Evolutionary conservation across 2,113 vertebrate species (phyloP).

Genomic region (Rattus norvegicus): DNA sequence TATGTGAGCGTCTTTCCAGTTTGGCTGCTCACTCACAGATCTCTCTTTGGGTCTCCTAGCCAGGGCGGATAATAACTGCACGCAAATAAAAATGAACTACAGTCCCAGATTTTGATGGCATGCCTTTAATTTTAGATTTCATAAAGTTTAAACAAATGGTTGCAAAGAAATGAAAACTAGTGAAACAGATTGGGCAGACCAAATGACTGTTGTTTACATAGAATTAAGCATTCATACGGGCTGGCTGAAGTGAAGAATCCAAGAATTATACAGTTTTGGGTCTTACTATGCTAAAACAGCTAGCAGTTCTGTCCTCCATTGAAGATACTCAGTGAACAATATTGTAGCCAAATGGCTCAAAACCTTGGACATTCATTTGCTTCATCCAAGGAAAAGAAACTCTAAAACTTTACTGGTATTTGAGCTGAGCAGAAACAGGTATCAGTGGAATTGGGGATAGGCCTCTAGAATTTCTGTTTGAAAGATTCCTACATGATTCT

Average conservation of each 20-base stretch:
- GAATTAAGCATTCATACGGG: neutral
- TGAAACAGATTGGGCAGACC: conserved; percentile 40
- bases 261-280: neutral
- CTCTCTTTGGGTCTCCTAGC: neutral
- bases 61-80: conserved; percentile 11
- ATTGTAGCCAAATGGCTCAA: neutral
- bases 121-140: conserved; percentile 52
- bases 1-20: conserved; percentile 44
- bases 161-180: conserved; percentile 56
- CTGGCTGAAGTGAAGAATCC: conserved; percentile 1
- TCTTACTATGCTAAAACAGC: neutral
- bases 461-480: neutral
- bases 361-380: neutral
- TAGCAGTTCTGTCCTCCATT: neutral
- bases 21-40: neutral
- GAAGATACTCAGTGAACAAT: neutral
- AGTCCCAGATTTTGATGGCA: conserved; percentile 25
- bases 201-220: neutral
- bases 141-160: conserved; percentile 28
- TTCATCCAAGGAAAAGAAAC: neutral
- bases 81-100: conserved; percentile 10
- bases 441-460: neutral
- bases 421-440: neutral
- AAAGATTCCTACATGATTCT: neutral
- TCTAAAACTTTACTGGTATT: neutral